Conservation (phyloP, 2,888 invertebrate genomes). For the Margaritifera margaritifera region DNA sequence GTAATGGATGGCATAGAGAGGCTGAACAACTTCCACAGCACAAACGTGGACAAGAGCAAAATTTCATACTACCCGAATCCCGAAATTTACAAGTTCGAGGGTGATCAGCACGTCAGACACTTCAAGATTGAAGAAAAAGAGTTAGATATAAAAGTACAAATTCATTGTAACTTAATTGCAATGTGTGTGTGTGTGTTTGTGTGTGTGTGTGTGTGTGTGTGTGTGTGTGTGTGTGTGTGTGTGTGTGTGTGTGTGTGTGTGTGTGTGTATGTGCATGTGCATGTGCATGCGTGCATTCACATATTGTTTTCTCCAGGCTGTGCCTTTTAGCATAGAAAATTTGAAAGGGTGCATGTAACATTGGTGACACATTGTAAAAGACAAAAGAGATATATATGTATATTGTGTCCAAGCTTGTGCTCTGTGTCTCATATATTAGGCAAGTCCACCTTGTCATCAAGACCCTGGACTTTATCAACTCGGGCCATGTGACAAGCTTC, state of each 20-base stretch:
- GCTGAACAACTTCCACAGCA: conserved; percentile 29
- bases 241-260: not conserved
- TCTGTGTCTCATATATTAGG: no score
- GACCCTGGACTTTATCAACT: no score
- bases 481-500: no score
- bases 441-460: no score
- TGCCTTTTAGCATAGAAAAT: no score
- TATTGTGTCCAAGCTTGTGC: no score
- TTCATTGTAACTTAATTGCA: not conserved
- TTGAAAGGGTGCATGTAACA: no score
- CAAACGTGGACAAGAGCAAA: conserved; percentile 35
- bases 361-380: no score
- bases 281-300: no score
- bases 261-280: not conserved
- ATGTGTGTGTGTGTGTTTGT: not conserved
- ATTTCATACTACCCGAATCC: conserved; percentile 70
- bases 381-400: no score
- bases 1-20: conserved; percentile 68
- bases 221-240: not conserved
- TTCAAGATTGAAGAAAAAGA: conserved; percentile 49
- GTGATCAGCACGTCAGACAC: conserved; percentile 32
- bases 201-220: not conserved
- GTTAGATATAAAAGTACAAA: conserved; percentile 57
- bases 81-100: conserved; percentile 47
- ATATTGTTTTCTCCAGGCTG: no score